phyloP scores from a whole-genome alignment of 2,888 invertebrate genomes.

The Cephus pygmeus region DNA sequence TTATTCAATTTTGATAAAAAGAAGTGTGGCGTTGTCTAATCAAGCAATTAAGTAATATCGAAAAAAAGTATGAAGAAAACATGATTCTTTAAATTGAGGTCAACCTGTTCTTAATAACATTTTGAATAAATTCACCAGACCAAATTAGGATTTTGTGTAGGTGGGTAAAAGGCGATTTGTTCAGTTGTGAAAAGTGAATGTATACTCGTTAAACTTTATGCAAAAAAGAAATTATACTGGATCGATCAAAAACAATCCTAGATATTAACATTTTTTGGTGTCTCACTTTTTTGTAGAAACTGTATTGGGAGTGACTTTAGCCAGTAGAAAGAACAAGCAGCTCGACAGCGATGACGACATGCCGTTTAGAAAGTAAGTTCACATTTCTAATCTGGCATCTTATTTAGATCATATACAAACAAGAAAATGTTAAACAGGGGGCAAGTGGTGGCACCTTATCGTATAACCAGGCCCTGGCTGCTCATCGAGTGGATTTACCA shows the following conservation, averaged over 20 bases:
- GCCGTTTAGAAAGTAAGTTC: conserved; percentile 70
- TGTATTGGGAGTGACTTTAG: conserved; percentile 68
- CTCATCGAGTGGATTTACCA: conserved; percentile 70
- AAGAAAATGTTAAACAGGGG: conserved; percentile 61
- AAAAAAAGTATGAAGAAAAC: not conserved
- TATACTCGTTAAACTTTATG: not conserved
- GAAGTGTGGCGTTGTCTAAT: not conserved
- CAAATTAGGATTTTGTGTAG: not conserved
- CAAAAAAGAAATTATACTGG: not conserved
- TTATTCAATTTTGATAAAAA: not conserved
- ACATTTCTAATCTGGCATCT: not conserved
- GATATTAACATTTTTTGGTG: not conserved
- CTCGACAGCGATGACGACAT: conserved; percentile 61
- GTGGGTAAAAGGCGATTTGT: not conserved
- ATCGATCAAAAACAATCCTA: not conserved
- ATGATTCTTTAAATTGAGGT: not conserved
- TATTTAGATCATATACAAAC: conserved; percentile 26
- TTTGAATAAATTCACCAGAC: not conserved
- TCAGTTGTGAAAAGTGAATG: not conserved
- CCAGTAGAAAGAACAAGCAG: conserved; percentile 48
- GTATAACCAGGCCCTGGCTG: conserved; percentile 71
- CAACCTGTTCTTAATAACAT: not conserved
- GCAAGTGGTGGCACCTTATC: conserved; percentile 67
- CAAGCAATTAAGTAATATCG: not conserved
- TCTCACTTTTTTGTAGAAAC: conserved; percentile 64